Conservation (phyloP, 2,797 vertebrate species). For the Cossypha niveicapilla region DNA sequence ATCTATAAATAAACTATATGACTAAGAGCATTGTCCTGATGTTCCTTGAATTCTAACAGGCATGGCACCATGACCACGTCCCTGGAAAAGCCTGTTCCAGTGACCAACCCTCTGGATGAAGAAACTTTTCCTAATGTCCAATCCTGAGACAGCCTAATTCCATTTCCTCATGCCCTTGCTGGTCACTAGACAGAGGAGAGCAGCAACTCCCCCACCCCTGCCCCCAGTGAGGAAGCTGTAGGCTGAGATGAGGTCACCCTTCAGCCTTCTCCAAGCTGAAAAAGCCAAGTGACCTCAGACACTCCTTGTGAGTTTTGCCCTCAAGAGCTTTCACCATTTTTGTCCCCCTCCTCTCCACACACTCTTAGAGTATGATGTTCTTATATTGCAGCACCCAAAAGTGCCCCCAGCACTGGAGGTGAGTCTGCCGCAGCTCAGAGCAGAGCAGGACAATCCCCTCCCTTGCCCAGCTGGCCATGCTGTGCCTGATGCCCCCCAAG, state of each 20-base stretch:
- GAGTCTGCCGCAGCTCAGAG: accelerated
- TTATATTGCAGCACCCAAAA: accelerated
- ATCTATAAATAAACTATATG: background rate
- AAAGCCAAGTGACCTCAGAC: background rate
- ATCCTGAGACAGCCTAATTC: background rate
- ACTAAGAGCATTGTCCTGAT: background rate
- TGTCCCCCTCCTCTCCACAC: background rate
- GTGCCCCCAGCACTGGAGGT: background rate
- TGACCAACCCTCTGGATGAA: background rate
- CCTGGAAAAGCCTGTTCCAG: background rate
- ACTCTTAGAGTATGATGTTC: background rate
- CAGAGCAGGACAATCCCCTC: background rate
- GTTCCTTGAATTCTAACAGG: background rate
- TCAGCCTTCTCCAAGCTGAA: background rate
- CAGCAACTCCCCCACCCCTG: background rate
- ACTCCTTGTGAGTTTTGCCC: background rate
- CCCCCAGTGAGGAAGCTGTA: background rate
- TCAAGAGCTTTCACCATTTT: background rate
- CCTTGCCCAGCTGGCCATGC: accelerated
- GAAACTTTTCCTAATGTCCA: background rate
- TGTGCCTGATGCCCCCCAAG: background rate
- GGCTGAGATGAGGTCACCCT: background rate
- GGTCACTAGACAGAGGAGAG: background rate
- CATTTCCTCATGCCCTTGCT: background rate
- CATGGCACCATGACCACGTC: background rate